Evolutionary conservation across 2,888 invertebrate genomes (phyloP).

Genomic region (Chrysopilus asiliformis): DNA sequence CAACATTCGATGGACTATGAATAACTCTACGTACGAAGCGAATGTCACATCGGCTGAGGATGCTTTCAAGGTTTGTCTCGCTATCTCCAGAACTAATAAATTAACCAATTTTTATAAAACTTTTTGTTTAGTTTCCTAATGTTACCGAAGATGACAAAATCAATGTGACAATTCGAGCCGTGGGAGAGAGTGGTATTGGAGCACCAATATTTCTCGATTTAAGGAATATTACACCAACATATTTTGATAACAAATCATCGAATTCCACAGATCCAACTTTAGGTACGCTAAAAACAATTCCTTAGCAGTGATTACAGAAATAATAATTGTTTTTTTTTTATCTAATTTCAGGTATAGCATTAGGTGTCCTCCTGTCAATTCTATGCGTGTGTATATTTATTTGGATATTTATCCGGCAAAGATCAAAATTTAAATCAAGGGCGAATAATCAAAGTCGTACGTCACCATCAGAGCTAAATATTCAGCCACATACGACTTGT

Average conservation of each 20-base stretch:
- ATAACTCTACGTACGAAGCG: conserved; percentile 29
- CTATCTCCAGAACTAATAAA: not conserved
- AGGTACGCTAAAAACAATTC: conserved; percentile 14
- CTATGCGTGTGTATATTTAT: conserved; percentile 29
- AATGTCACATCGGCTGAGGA: conserved; percentile 18
- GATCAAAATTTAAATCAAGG: conserved; percentile 28
- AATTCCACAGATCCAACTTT: conserved; percentile 20
- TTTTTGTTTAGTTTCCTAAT: conserved; percentile 27
- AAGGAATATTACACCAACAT: conserved; percentile 16
- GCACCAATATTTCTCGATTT: conserved; percentile 32
- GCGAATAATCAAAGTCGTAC: conserved; percentile 13
- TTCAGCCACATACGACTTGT: conserved; percentile 17
- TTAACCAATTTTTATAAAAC: not conserved
- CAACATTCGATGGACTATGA: conserved; percentile 29
- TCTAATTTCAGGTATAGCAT: conserved; percentile 21
- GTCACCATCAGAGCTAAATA: conserved; percentile 19
- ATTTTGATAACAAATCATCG: conserved; percentile 20
- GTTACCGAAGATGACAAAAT: conserved; percentile 31
- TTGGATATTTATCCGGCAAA: conserved; percentile 28
- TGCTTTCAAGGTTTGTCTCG: conserved; percentile 11
- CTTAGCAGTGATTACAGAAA: not conserved
- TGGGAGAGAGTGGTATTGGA: conserved; percentile 32
- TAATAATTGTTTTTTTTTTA: not conserved
- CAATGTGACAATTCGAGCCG: conserved; percentile 32
- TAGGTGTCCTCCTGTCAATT: conserved; percentile 28